phyloP scores from a whole-genome alignment of 2,797 vertebrate genomes.

The Anguilla marmorata region DNA sequence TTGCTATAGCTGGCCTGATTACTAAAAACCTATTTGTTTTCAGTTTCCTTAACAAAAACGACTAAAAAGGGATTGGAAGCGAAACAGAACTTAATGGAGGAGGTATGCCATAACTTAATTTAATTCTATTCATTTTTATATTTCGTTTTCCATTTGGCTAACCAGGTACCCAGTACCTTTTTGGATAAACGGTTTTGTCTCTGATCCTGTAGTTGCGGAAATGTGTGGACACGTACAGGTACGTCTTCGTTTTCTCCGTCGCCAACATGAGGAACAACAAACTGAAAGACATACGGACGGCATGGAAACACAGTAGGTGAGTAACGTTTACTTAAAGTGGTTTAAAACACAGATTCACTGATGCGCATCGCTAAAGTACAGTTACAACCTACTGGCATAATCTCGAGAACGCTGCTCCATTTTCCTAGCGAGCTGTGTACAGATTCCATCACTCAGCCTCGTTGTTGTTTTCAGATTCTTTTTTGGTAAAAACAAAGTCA shows the following conservation, averaged over 20 bases:
- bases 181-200: not conserved
- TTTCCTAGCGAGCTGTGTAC: not conserved
- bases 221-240: conserved; percentile 92
- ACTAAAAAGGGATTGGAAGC: conserved; percentile 86
- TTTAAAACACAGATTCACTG: not conserved
- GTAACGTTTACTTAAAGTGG: not conserved
- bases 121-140: not conserved
- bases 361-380: too few relatives aligned
- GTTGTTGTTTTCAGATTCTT: conserved; percentile 79
- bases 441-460: not conserved
- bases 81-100: conserved; percentile 90
- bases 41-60: conserved; percentile 94
- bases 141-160: not conserved
- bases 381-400: not conserved
- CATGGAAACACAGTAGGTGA: conserved; percentile 98
- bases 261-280: conserved; percentile 96
- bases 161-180: too few relatives aligned
- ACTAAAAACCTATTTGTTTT: not conserved
- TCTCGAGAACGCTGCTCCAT: not conserved
- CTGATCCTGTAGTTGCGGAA: conserved; percentile 76
- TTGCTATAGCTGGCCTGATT: not conserved
- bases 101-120: conserved; percentile 71
- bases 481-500: conserved; percentile 98
- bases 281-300: conserved; percentile 87
- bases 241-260: conserved; percentile 90